Base-by-base conservation (phyloP, 2,888 invertebrate species). In the Ophraella communa region DNA sequence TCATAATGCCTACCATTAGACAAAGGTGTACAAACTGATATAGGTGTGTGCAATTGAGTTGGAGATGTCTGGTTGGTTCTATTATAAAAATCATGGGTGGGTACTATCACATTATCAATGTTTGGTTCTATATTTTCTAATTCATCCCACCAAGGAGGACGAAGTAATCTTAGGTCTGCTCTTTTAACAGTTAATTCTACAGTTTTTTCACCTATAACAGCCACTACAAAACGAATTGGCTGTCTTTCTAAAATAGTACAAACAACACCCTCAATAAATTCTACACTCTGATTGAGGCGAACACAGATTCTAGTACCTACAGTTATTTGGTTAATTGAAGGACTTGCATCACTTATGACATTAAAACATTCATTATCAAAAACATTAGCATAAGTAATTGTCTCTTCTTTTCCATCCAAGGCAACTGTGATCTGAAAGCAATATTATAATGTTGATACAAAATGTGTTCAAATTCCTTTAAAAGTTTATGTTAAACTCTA, bases 111-210 rank as follows among this genome's bases (percentile, higher is more conserved):
- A 64, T 62, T 66, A 42, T 73, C 69, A 23, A 68, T 63, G 14
- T 61, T 58, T 39, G 73, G 72, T 58, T 78, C 77, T 18, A 79
- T 68, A 75, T 91, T 92, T 76, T 92, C 94, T 64, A 98, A 82
- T 83, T 98, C 98, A 77, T 98, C 98, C 84, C 92, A 94, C 98
- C 98, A 98, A 0, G 98, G 98, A 14, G 97, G 96, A 78, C 92
- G 89, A 71, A 97, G 84, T 23, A 98, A 86, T 21, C 98, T 88
- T 65, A 98, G 85, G 80, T 96, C 95, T 3, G 97, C 95, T 35
- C 98, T 87, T 78, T 94, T 92, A 68, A 96, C 94, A 76, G 91
- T 88, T 71, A 88, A 87, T 77, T 85, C 85, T 67, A 80, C 80
- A 60, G 83, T 82, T 68, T 83, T 82, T 72, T 83, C 84, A 44